A percentile compares a stretch with the other conserved stretches of the same genome.
phyloP scores from a whole-genome alignment of 2,888 invertebrate genomes.

The Ophion ellenae region DNA sequence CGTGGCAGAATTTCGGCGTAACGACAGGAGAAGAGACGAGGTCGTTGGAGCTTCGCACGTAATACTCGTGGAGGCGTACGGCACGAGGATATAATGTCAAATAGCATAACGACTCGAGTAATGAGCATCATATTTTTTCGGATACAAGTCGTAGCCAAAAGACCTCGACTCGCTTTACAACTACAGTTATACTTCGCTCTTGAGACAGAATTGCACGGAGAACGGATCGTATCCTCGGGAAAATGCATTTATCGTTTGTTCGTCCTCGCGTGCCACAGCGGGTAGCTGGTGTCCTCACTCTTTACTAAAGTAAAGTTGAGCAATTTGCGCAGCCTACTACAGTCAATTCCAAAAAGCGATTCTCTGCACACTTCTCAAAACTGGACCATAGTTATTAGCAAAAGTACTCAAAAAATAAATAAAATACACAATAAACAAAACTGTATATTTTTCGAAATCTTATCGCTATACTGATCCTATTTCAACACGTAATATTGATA shows the following conservation, averaged over 20 bases:
- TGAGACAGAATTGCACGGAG: constrained; percentile 18
- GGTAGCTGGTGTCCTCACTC: constrained; percentile 71
- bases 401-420: neutral
- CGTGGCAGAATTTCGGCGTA: constrained; percentile 9
- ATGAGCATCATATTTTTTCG: constrained; percentile 16
- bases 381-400: neutral
- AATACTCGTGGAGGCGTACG: constrained; percentile 5
- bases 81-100: constrained; percentile 29
- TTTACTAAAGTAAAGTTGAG: neutral
- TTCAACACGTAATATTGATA: too few relatives aligned
- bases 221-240: constrained; percentile 16
- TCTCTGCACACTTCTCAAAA: neutral
- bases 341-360: constrained; percentile 5
- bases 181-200: neutral
- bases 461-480: too few relatives aligned
- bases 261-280: constrained; percentile 78
- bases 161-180: constrained; percentile 38
- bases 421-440: too few relatives aligned
- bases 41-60: constrained; percentile 17
- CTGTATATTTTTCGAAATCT: too few relatives aligned
- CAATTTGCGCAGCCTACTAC: neutral
- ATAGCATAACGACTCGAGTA: constrained; percentile 24
- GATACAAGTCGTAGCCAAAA: neutral
- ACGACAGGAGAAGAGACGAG: neutral
- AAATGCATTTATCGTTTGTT: constrained; percentile 53